A percentile compares a stretch with the other conserved stretches of the same genome.
phyloP scores from a whole-genome alignment of 2,113 vertebrate genomes.

The Ciconia maguari region DNA sequence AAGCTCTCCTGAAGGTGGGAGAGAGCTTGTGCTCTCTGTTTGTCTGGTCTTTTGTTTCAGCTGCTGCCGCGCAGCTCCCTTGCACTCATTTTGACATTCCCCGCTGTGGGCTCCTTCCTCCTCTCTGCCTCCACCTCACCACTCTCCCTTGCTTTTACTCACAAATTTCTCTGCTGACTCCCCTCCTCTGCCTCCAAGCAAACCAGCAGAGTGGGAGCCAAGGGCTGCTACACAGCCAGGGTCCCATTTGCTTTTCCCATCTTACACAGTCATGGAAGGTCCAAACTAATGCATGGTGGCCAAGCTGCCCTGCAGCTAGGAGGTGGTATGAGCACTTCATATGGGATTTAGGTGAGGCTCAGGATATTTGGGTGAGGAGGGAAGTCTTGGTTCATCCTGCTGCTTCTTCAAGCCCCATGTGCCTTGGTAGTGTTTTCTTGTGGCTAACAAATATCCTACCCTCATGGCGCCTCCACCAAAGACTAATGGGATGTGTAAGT shows the following conservation, averaged over 20 bases:
- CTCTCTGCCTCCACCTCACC: neutral
- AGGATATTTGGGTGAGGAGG: neutral
- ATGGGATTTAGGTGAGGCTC: neutral
- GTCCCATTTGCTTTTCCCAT: neutral
- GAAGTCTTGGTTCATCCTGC: neutral
- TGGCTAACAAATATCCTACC: neutral
- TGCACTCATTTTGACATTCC: neutral
- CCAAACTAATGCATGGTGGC: fast-evolving
- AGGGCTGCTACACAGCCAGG: neutral
- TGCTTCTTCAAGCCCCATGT: neutral
- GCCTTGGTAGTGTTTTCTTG: neutral
- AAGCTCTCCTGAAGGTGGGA: neutral
- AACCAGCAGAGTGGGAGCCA: neutral
- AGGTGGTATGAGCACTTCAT: neutral
- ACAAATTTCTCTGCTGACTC: neutral
- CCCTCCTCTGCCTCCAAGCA: neutral
- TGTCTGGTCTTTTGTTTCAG: neutral
- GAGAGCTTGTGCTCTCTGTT: neutral
- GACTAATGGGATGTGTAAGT: neutral
- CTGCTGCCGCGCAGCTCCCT: neutral
- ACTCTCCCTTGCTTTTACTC: neutral
- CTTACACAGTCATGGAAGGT: neutral
- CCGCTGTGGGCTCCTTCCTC: neutral
- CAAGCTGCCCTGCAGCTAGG: neutral
- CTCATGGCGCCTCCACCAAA: neutral